phyloP scores from a whole-genome alignment of 2,113 vertebrate genomes.

The Lasiurus borealis region DNA sequence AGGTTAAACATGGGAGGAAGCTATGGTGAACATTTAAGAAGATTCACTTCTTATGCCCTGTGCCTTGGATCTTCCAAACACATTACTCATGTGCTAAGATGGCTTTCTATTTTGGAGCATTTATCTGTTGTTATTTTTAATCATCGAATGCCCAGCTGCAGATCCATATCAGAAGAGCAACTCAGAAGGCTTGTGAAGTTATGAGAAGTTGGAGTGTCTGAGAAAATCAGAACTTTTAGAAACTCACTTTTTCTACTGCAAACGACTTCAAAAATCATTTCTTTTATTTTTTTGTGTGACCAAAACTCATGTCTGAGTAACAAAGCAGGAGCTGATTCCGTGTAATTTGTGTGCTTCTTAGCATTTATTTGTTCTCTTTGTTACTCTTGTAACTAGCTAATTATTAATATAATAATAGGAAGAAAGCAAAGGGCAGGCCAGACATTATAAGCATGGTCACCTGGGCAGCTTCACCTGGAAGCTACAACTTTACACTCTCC shows the following conservation, averaged over 20 bases:
- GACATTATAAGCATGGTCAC: not conserved
- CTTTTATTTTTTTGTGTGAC: too few relatives aligned
- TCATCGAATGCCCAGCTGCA: not conserved
- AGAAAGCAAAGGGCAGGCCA: not conserved
- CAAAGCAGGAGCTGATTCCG: not conserved
- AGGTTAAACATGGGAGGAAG: not conserved
- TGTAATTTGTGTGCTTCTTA: not conserved
- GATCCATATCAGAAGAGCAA: not conserved
- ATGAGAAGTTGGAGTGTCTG: not conserved
- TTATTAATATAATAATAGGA: not conserved
- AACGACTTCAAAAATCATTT: slow-evolving; percentile 10
- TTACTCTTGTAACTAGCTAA: not conserved
- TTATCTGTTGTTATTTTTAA: not conserved
- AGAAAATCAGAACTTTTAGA: not conserved
- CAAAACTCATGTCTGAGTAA: not conserved
- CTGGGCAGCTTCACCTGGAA: not conserved
- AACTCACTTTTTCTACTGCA: not conserved
- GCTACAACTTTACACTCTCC: not conserved
- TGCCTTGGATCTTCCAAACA: not conserved
- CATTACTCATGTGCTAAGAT: not conserved
- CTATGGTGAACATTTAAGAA: not conserved
- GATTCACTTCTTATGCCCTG: not conserved
- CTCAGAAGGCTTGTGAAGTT: not conserved
- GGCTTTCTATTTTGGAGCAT: not conserved
- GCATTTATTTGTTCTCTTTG: not conserved